A percentile compares a stretch with the other conserved stretches of the same genome.
Evolutionary conservation across 2,888 invertebrate genomes (phyloP).

Genomic region (Leucozona laternaria): DNA sequence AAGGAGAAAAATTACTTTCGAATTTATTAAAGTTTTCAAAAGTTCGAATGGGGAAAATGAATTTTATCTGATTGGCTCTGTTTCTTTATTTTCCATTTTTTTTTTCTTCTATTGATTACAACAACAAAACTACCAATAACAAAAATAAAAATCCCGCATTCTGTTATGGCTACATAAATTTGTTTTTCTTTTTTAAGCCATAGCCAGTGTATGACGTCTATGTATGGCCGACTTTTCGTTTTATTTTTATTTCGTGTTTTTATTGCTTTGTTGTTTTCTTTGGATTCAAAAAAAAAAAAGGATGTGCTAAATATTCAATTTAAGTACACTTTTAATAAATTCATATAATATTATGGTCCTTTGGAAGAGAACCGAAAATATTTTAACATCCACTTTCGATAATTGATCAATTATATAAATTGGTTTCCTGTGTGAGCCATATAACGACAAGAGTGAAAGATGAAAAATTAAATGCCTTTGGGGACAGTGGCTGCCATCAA

Average conservation of each 20-base stretch:
- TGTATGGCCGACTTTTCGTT: slow-evolving; percentile 43
- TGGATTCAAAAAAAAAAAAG: not conserved
- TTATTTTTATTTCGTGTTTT: slow-evolving; percentile 4
- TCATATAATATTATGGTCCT: not conserved
- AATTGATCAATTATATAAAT: slow-evolving; percentile 69
- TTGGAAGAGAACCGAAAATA: slow-evolving; percentile 15
- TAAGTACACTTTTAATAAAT: slow-evolving; percentile 13
- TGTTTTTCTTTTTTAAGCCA: not conserved
- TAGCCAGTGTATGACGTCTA: slow-evolving; percentile 29
- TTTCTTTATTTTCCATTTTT: not conserved
- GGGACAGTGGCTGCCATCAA: not conserved
- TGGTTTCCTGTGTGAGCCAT: slow-evolving; percentile 42
- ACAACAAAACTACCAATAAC: not conserved
- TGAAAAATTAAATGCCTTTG: slow-evolving; percentile 19
- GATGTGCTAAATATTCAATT: slow-evolving; percentile 16
- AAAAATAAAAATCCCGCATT: slow-evolving; percentile 38
- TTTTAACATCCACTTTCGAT: slow-evolving; percentile 61
- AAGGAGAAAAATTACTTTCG: slow-evolving; percentile 2
- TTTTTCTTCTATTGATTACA: not conserved
- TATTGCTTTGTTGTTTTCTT: slow-evolving; percentile 10
- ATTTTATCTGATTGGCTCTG: slow-evolving; percentile 36
- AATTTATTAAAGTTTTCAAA: slow-evolving; percentile 15
- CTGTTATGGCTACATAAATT: slow-evolving; percentile 45
- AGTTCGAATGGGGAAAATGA: slow-evolving; percentile 4
- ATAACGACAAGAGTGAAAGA: slow-evolving; percentile 1